Evolutionary conservation across 2,888 invertebrate genomes (phyloP).

Genomic region (Anagyrus pseudococci): DNA sequence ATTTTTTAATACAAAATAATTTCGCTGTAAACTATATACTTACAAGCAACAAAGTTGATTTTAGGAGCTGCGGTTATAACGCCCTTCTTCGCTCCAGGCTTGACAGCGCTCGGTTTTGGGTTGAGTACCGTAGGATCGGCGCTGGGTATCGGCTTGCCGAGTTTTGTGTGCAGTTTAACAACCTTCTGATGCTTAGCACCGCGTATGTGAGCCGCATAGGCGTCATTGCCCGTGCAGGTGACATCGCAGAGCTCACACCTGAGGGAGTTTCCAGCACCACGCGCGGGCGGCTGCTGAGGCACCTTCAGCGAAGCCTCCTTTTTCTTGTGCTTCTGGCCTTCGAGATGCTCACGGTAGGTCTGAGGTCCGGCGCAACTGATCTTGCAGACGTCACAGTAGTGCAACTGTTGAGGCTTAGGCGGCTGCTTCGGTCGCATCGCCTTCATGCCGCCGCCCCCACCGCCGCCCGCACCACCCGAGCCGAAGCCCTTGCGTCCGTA

Average conservation of each 20-base stretch:
- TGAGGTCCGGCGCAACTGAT: slow-evolving; percentile 96
- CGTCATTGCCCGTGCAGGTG: slow-evolving; percentile 97
- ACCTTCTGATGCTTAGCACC: slow-evolving; percentile 99
- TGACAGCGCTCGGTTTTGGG: slow-evolving; percentile 57
- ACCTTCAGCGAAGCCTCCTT: slow-evolving; percentile 88
- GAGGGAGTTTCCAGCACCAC: slow-evolving; percentile 73
- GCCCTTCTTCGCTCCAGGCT: slow-evolving; percentile 53
- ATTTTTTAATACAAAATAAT: no score
- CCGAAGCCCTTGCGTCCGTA: slow-evolving; percentile 68
- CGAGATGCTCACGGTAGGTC: slow-evolving; percentile 95
- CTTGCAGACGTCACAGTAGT: slow-evolving; percentile 99
- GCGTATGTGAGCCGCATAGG: slow-evolving; percentile 96
- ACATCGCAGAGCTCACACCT: slow-evolving; percentile 98
- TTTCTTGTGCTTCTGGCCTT: slow-evolving; percentile 99
- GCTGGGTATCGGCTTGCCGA: slow-evolving; percentile 97
- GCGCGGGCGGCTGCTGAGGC: slow-evolving; percentile 62
- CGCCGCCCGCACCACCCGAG: slow-evolving; percentile 60
- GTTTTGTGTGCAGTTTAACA: slow-evolving; percentile 92
- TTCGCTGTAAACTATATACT: no score
- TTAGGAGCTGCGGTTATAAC: slow-evolving; percentile 74
- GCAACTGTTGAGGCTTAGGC: slow-evolving; percentile 90
- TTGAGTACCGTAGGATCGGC: slow-evolving; percentile 89
- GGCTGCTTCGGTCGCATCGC: slow-evolving; percentile 78
- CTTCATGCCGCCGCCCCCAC: slow-evolving; percentile 64
- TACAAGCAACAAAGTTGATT: slow-evolving; percentile 82